A percentile compares a stretch with the other conserved stretches of the same genome.
phyloP scores from a whole-genome alignment of 2,888 invertebrate genomes.

The Apodemia hepburni region DNA sequence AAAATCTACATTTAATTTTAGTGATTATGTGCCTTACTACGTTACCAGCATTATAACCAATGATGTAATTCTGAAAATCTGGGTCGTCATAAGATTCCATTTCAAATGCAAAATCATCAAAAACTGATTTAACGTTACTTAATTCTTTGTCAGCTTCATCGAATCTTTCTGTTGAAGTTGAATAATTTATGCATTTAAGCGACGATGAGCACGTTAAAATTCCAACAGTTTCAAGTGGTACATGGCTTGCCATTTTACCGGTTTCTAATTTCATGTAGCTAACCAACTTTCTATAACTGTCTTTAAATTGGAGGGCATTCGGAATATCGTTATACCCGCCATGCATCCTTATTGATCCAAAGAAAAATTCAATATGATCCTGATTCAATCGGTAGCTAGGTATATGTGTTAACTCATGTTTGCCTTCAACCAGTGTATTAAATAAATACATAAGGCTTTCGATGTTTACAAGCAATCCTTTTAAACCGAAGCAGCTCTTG shows the following conservation, averaged over 20 bases:
- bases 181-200: slow-evolving; percentile 23
- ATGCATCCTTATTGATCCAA: slow-evolving; percentile 28
- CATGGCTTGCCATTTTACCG: slow-evolving; percentile 26
- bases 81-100: slow-evolving; percentile 16
- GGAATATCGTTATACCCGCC: slow-evolving; percentile 33
- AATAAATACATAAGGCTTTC: slow-evolving; percentile 19
- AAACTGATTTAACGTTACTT: no score
- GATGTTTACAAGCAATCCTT: slow-evolving; percentile 12
- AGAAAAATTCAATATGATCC: slow-evolving; percentile 30
- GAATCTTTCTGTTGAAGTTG: slow-evolving; percentile 17
- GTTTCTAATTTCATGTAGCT: slow-evolving; percentile 27
- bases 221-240: slow-evolving; percentile 27
- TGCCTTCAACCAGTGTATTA: slow-evolving; percentile 9
- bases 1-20: slow-evolving; percentile 21
- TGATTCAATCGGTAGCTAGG: slow-evolving; percentile 24
- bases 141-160: slow-evolving; percentile 16
- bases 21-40: slow-evolving; percentile 18
- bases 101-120: slow-evolving; percentile 11
- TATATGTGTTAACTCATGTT: slow-evolving; percentile 13
- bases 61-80: slow-evolving; percentile 11
- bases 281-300: slow-evolving; percentile 27
- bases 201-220: slow-evolving; percentile 25
- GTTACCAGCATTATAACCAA: slow-evolving; percentile 21
- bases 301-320: slow-evolving; percentile 29
- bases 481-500: slow-evolving; percentile 3